Base-by-base conservation (phyloP, 2,113 vertebrate genomes). In the Solea solea region DNA sequence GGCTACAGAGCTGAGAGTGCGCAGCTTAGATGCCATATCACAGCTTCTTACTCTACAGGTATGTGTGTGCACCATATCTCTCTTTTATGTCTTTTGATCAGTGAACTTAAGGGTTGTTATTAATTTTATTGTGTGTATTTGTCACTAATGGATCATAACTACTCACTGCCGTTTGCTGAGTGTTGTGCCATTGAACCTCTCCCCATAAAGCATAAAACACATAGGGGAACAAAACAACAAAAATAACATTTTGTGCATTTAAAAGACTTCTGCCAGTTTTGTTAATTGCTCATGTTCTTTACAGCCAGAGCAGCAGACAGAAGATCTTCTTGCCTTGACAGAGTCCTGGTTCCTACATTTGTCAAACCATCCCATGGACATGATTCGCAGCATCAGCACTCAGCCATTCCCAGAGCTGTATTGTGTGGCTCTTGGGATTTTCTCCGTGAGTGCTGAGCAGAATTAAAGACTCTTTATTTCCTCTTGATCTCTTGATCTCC, bases 401-500 rank as follows among this genome's bases (percentile, higher is more conserved):
- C 97, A 98, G 73, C 98, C 98, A 0, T 98, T 99, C 80, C 96
- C 97, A 14, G 98, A 99, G 61, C 93, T 99, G 3, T 96, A 97
- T 78, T 97, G 96, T 5, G 92, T 90, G 4, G 95, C 96, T 25
- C 65, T 99, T 0, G 89, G 88, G n/a, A 94, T 98, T 16, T 96
- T 99, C 40, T 95, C 94, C 7, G 97, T 99, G 83, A 93, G 95
- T 87, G 6, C 5, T 14, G 16, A 28, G 21, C 21, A 53, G 9
- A 13, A 60, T 64, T 16, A 4, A 42, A 50, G 14, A 3, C 12
- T 42, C 11, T 60, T 9, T 25, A 60, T 52, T 12, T 21, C 4
- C 2, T 12, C 9, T 52, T 52, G 9, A 10, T 15, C 15, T 49
- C 3, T 46, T 51, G 14, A n/a, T 52, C 6, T 21, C 1, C 21